Percentiles rank a stretch among this genome's conserved stretches.
Evolutionary conservation across 2,113 vertebrate species (phyloP).

Genomic region (Echinops telfairi): DNA sequence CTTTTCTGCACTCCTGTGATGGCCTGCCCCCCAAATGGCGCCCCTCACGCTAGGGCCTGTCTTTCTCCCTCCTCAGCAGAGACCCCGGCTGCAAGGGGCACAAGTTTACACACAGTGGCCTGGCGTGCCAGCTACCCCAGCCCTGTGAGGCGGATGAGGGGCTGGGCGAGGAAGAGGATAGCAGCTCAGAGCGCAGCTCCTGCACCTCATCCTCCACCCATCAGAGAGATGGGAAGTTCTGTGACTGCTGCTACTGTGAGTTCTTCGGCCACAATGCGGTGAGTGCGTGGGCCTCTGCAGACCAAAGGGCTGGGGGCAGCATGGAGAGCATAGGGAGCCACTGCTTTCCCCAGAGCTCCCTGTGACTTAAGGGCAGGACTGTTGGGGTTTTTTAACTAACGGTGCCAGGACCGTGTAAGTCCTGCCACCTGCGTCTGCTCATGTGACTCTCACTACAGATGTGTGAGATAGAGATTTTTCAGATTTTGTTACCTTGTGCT

Average conservation of each 20-base stretch:
- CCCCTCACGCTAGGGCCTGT: slow-evolving; percentile 60
- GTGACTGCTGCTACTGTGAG: slow-evolving; percentile 99
- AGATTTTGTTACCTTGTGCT: slow-evolving; percentile 59
- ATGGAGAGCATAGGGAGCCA: background rate
- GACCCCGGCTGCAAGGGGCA: slow-evolving; percentile 97
- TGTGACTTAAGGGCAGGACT: background rate
- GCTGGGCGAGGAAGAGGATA: slow-evolving; percentile 97
- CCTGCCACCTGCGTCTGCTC: background rate
- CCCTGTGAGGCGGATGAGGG: slow-evolving; percentile 95
- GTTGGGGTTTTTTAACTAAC: background rate
- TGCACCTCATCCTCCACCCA: slow-evolving; percentile 98
- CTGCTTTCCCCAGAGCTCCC: background rate
- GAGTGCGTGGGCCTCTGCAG: slow-evolving; percentile 75
- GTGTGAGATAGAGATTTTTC: slow-evolving; percentile 57
- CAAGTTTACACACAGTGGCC: slow-evolving; percentile 94
- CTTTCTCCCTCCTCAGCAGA: slow-evolving; percentile 84
- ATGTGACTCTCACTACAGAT: slow-evolving; percentile 10
- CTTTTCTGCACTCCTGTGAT: background rate
- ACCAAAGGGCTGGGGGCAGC: slow-evolving; percentile 56
- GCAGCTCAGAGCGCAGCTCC: slow-evolving; percentile 98
- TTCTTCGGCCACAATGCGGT: slow-evolving; percentile 99
- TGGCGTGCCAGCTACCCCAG: slow-evolving; percentile 91
- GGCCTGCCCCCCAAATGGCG: accelerated
- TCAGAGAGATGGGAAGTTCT: slow-evolving; percentile 99
- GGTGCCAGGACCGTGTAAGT: background rate